These are phyloP conservation scores for Pungitius pungitius DNA, from an alignment of 2,113 vertebrate genomes.

Conservation along the genomic window DNA sequence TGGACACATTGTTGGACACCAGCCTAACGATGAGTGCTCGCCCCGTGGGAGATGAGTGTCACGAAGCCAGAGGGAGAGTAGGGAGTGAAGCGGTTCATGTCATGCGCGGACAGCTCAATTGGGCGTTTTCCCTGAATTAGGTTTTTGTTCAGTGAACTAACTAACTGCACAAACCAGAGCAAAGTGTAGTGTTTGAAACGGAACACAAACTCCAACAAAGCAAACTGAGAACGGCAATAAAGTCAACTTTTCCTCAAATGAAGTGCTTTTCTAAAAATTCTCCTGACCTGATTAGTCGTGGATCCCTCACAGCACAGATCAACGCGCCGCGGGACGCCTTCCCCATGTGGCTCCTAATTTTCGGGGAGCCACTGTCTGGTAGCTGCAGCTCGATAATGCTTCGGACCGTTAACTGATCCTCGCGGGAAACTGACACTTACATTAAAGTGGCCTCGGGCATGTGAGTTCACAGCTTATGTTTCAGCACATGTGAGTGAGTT, in stretches of 20 bases:
- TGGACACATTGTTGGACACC: slow-evolving; percentile 44
- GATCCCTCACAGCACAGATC: slow-evolving; percentile 55
- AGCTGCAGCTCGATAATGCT: slow-evolving; percentile 65
- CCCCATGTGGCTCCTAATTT: too few species aligned
- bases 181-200: not conserved
- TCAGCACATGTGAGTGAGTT: slow-evolving; percentile 10
- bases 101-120: not conserved
- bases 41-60: slow-evolving; percentile 39
- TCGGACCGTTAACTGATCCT: slow-evolving; percentile 75
- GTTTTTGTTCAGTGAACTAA: not conserved
- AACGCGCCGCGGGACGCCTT: too few species aligned
- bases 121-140: not conserved
- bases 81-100: not conserved
- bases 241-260: slow-evolving; percentile 3
- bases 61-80: not conserved
- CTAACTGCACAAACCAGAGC: not conserved
- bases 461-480: slow-evolving; percentile 44
- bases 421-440: slow-evolving; percentile 69
- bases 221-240: not conserved
- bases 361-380: too few species aligned
- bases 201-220: not conserved
- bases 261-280: slow-evolving; percentile 12
- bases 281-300: slow-evolving; percentile 54
- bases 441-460: slow-evolving; percentile 59
- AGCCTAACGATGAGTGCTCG: slow-evolving; percentile 34